Percentiles rank a stretch among this genome's conserved stretches.
Evolutionary conservation across 2,113 vertebrate species (phyloP).

Genomic region (Clarias gariepinus): DNA sequence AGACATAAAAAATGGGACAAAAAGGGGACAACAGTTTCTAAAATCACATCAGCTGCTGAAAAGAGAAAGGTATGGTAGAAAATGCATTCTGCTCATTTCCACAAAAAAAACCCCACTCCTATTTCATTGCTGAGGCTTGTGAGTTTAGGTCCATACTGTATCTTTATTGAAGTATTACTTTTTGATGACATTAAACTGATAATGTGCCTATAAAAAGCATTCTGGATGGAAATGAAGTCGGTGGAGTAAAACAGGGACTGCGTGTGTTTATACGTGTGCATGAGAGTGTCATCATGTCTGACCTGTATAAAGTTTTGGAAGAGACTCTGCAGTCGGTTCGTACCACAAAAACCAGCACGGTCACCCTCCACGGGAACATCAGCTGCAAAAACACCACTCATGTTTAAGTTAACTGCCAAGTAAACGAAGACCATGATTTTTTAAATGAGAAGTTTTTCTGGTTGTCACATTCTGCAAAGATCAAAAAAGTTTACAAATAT

Average conservation of each 20-base stretch:
- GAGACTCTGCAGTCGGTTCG: slow-evolving; percentile 58
- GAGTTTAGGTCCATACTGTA: not conserved
- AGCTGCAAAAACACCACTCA: slow-evolving; percentile 50
- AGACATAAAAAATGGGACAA: not conserved
- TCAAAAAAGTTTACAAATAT: not conserved
- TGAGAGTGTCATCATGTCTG: slow-evolving; percentile 53
- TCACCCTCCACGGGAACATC: slow-evolving; percentile 42
- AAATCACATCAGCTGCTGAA: not conserved
- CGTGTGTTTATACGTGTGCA: not conserved
- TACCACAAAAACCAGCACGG: slow-evolving; percentile 64
- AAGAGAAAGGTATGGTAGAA: not conserved
- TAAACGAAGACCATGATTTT: not conserved
- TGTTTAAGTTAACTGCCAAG: not conserved
- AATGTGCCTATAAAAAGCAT: slow-evolving; percentile 1
- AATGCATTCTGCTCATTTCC: not conserved
- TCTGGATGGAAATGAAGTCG: slow-evolving; percentile 3
- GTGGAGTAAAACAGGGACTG: not conserved
- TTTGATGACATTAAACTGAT: not conserved
- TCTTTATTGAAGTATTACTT: slow-evolving; percentile 10
- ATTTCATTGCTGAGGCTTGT: not conserved
- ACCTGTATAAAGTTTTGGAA: slow-evolving; percentile 57
- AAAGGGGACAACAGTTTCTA: not conserved
- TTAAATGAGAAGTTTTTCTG: not conserved
- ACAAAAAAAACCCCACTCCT: not conserved
- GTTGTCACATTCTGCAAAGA: not conserved